Conservation (phyloP, 1,140 invertebrate genomes). For the Trichogramma pretiosum region DNA sequence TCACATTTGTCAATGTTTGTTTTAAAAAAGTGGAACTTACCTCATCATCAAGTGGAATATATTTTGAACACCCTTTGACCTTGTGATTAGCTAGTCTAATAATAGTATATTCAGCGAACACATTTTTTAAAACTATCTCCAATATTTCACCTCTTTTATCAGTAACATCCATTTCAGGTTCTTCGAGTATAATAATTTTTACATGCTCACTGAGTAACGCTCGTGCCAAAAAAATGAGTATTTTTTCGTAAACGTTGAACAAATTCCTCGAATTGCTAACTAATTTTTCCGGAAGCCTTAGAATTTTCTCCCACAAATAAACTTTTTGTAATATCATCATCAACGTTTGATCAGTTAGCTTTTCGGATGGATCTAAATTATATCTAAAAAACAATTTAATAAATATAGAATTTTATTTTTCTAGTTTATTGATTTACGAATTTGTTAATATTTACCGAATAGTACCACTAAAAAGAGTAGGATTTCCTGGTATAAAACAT, state of each 20-base stretch:
- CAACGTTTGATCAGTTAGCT: slow-evolving; percentile 15
- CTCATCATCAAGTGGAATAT: slow-evolving; percentile 17
- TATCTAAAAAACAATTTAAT: slow-evolving; percentile 6
- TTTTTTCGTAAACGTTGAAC: slow-evolving; percentile 21
- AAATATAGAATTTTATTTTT: background rate
- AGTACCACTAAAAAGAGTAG: slow-evolving; percentile 22
- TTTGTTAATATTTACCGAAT: slow-evolving; percentile 16
- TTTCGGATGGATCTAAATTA: slow-evolving; percentile 22
- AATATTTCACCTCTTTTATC: slow-evolving; percentile 13
- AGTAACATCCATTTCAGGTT: background rate
- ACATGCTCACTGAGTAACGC: slow-evolving; percentile 19
- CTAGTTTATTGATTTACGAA: background rate
- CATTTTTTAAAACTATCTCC: slow-evolving; percentile 18
- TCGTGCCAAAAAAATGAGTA: slow-evolving; percentile 22
- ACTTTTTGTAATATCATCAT: slow-evolving; percentile 22
- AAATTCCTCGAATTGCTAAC: slow-evolving; percentile 18
- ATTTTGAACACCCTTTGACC: slow-evolving; percentile 17
- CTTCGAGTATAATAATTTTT: slow-evolving; percentile 12
- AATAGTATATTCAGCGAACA: slow-evolving; percentile 22
- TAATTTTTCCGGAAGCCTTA: slow-evolving; percentile 19
- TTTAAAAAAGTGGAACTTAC: no score
- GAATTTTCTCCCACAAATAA: slow-evolving; percentile 24
- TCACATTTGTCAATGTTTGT: no score
- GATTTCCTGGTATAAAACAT: slow-evolving; percentile 21
- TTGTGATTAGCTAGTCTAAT: slow-evolving; percentile 23